phyloP scores from a whole-genome alignment of 2,113 vertebrate genomes.

The Phrynosoma blainvillii region DNA sequence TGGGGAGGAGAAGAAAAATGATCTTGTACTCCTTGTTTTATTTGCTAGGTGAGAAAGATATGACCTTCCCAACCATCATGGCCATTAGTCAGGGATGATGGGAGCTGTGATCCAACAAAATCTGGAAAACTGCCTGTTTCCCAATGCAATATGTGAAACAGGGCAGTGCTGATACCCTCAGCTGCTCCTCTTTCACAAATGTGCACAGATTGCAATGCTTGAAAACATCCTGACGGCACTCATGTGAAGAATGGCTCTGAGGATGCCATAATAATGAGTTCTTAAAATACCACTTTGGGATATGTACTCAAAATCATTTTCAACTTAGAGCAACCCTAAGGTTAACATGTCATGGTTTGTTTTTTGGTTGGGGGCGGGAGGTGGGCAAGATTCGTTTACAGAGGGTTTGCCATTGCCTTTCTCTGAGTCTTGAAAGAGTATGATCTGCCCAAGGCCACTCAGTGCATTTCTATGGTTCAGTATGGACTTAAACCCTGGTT shows the following conservation, averaged over 20 bases:
- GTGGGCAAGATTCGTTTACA: too few species aligned
- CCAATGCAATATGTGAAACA: not conserved
- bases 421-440: too few species aligned
- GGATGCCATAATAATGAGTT: not conserved
- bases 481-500: too few species aligned
- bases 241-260: not conserved
- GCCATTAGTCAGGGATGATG: not conserved
- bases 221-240: not conserved
- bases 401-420: too few species aligned
- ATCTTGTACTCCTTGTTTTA: not conserved
- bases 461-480: too few species aligned
- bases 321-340: too few species aligned
- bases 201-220: not conserved
- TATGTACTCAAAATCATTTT: too few species aligned
- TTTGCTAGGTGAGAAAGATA: not conserved
- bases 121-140: not conserved
- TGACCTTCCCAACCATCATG: not conserved
- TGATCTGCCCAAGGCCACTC: too few species aligned
- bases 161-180: not conserved
- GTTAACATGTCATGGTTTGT: too few species aligned
- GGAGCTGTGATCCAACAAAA: not conserved
- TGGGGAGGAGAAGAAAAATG: not conserved
- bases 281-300: not conserved
- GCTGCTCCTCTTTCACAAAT: not conserved
- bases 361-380: too few species aligned